Percentiles rank a stretch among this genome's conserved stretches.
These are phyloP conservation scores for Leptinotarsa rubiginosa DNA, from an alignment of 2,888 invertebrate genomes.

Conservation along the genomic window DNA sequence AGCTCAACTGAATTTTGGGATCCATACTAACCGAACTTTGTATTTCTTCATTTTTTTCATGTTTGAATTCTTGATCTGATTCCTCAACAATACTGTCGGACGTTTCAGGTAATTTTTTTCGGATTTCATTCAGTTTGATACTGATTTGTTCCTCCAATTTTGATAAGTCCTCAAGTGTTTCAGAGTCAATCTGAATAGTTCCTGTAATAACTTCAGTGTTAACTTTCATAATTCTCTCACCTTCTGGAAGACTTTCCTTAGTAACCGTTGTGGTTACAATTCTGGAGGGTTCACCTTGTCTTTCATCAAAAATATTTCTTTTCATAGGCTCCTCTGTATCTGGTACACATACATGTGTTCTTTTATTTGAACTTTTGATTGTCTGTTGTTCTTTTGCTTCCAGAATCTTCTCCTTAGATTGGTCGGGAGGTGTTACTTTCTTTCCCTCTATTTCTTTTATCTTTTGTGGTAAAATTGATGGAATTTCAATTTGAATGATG, in stretches of 20 bases:
- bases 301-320: constrained; percentile 17
- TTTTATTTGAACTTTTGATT: too few relatives aligned
- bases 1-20: constrained; percentile 20
- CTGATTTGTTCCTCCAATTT: constrained; percentile 44
- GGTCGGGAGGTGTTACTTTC: neutral
- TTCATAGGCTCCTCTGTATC: constrained; percentile 11
- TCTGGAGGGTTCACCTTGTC: constrained; percentile 35
- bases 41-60: neutral
- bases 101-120: constrained; percentile 20
- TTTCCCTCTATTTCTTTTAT: neutral
- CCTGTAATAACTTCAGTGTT: constrained; percentile 47
- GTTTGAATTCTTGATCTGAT: neutral
- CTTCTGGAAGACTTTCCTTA: constrained; percentile 41
- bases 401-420: neutral
- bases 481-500: too few relatives aligned
- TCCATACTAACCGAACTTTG: neutral
- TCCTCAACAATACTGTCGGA: neutral
- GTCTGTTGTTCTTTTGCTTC: neutral
- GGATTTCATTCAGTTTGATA: constrained; percentile 36
- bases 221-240: constrained; percentile 45
- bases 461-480: neutral
- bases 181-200: constrained; percentile 37
- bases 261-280: constrained; percentile 45
- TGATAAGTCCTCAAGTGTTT: constrained; percentile 38
- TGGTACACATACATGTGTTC: neutral